A percentile compares a stretch with the other conserved stretches of the same genome.
phyloP scores from a whole-genome alignment of 2,888 invertebrate species.

The Idaea straminata region DNA sequence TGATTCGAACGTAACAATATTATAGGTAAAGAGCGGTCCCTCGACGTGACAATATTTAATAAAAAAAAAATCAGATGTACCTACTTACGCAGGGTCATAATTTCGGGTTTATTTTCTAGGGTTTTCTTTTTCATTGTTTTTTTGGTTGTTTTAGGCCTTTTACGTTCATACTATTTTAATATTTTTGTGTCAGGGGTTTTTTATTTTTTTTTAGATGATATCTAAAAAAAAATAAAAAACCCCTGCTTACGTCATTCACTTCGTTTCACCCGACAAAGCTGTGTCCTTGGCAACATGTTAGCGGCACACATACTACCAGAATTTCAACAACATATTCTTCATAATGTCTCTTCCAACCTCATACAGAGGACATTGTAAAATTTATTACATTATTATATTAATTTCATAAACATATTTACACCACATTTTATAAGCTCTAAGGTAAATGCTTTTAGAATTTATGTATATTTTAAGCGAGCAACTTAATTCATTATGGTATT shows the following conservation, averaged over 20 bases:
- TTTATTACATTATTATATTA: not conserved
- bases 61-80: too few relatives aligned
- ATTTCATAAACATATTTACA: not conserved
- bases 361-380: not conserved
- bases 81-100: too few relatives aligned
- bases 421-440: not conserved
- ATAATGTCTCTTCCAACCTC: constrained; percentile 11
- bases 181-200: too few relatives aligned
- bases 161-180: too few relatives aligned
- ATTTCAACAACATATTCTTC: constrained; percentile 24
- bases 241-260: not conserved
- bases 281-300: constrained; percentile 6
- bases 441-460: constrained; percentile 1
- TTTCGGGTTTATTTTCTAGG: too few relatives aligned
- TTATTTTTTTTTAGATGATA: too few relatives aligned
- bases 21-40: too few relatives aligned
- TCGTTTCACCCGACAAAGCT: not conserved
- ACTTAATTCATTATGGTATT: not conserved
- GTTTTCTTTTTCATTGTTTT: too few relatives aligned
- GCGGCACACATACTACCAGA: constrained; percentile 15
- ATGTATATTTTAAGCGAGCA: not conserved
- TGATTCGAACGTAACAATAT: too few relatives aligned
- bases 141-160: too few relatives aligned
- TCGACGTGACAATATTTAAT: too few relatives aligned
- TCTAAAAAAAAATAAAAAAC: too few relatives aligned